These are phyloP conservation scores for Neosalanx taihuensis DNA, from an alignment of 2,797 vertebrate species.

Conservation along the genomic window DNA sequence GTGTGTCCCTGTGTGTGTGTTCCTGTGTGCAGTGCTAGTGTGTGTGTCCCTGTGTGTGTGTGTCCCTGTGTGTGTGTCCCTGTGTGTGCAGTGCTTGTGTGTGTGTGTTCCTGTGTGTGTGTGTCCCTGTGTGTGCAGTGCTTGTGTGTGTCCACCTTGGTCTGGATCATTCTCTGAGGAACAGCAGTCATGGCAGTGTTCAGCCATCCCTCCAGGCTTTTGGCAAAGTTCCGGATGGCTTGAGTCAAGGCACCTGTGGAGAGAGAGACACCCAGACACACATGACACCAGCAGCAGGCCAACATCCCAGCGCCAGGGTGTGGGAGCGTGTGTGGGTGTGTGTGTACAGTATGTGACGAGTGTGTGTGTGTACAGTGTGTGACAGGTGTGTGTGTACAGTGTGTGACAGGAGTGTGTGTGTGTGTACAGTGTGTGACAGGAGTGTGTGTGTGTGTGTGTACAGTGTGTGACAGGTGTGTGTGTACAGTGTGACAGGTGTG, in stretches of 20 bases:
- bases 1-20: too few species aligned
- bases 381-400: too few species aligned
- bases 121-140: neutral
- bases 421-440: too few species aligned
- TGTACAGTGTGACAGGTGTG: too few species aligned
- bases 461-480: too few species aligned
- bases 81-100: neutral
- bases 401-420: too few species aligned
- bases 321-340: neutral
- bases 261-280: neutral
- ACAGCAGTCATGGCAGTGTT: conserved; percentile 92
- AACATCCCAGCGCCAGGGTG: too few species aligned
- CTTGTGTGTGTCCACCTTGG: conserved; percentile 78
- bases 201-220: conserved; percentile 97
- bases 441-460: too few species aligned
- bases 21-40: too few species aligned
- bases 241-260: conserved; percentile 92
- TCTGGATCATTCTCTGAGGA: conserved; percentile 90
- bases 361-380: too few species aligned
- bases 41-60: too few species aligned
- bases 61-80: too few species aligned
- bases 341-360: neutral
- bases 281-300: neutral
- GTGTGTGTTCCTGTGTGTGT: neutral
- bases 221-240: conserved; percentile 98